Evolutionary conservation across 1,140 invertebrate species (phyloP), one percentile per base, ranked within the genome.

Genomic region (Trachymyrmex septentrionalis): DNA sequence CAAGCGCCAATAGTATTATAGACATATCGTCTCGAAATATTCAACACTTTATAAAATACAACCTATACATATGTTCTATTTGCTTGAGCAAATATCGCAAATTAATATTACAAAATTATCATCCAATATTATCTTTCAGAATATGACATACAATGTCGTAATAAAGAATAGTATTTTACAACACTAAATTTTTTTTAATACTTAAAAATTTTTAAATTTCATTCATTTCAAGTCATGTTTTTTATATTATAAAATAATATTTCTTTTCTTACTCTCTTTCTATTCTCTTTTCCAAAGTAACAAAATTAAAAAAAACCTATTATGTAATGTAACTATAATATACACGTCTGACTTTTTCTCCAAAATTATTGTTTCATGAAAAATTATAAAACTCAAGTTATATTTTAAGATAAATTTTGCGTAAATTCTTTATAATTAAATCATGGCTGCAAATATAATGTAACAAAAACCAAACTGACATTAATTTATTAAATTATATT

Each of bases 21-120:
- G 4, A 44, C 12, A 67, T 14, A 66, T 44, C 12, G 30, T 66
- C 10, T 66, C 10, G 5, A 44, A 67, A 67, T 67, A 21, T 67
- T 44, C 34, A 21, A 67, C 34, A 21, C 10, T 66, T 34, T 44
- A 44, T 67, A 44, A 38, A 67, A 67, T 67, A 67, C 12, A 67
- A 67, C 21, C n/a, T 30, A 14, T 21, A 21, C 7, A 16, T 38
- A 67, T 21, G 21, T 67, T 67, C 10, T 67, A 12, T 21, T 44
- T 19, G 12, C 6, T 27, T 27, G 9, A 44, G 14, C 1, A 12
- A 44, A 44, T 44, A 34, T 67, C n/a, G 10, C n/a, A 67, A 44
- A 44, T 67, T 67, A 38, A 44, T n/a, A 34, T 66, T 38, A 2
- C 30, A 66, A 34, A 34, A 66, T 66, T 34, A 5, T n/a, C 19